phyloP scores from a whole-genome alignment of 1,140 invertebrate genomes.

The Solenopsis invicta region DNA sequence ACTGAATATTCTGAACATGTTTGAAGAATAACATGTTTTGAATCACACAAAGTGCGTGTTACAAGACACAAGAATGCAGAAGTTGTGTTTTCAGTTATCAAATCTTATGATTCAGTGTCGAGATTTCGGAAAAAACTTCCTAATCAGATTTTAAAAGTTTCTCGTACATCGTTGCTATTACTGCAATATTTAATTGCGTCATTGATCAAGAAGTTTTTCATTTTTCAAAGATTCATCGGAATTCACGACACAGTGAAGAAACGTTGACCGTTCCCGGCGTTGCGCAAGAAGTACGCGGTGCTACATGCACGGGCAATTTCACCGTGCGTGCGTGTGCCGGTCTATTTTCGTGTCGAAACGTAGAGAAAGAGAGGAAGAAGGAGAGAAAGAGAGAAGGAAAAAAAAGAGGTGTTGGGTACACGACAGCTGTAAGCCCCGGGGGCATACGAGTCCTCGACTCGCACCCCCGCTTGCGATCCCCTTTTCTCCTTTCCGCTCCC shows the following conservation, averaged over 20 bases:
- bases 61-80: not conserved
- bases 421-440: constrained; percentile 86
- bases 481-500: constrained; percentile 46
- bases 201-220: not conserved
- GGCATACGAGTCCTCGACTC: constrained; percentile 83
- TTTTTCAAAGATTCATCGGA: constrained; percentile 12
- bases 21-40: not conserved
- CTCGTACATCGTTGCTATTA: not conserved
- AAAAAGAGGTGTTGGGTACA: constrained; percentile 84
- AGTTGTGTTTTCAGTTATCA: not conserved
- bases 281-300: constrained; percentile 70
- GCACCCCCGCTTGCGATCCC: constrained; percentile 74
- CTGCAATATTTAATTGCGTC: not conserved
- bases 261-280: constrained; percentile 49
- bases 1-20: not conserved
- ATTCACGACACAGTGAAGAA: constrained; percentile 32
- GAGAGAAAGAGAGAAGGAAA: constrained; percentile 15
- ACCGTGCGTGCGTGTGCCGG: constrained; percentile 61
- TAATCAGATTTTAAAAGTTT: constrained; percentile 3
- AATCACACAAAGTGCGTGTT: not conserved
- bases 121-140: not conserved
- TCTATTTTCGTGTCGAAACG: constrained; percentile 51
- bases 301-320: constrained; percentile 71
- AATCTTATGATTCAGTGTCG: not conserved
- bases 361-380: not conserved